phyloP scores from a whole-genome alignment of 2,113 vertebrate species.

The Nannobrachium achirus region DNA sequence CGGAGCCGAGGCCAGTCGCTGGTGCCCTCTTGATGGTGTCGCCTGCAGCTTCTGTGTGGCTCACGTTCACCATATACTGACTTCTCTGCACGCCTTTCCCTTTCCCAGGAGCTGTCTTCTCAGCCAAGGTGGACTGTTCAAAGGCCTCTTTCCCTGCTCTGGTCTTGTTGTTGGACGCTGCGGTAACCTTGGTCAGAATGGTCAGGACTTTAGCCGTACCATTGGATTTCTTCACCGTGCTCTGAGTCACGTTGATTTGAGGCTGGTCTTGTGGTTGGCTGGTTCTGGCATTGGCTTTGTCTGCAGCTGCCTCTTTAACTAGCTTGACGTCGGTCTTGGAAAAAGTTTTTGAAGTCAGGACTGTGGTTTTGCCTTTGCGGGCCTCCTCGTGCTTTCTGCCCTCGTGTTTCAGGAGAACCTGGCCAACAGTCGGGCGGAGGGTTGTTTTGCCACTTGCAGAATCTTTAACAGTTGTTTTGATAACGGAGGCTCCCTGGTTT shows the following conservation, averaged over 20 bases:
- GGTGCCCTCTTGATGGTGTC: slow-evolving; percentile 39
- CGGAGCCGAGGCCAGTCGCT: slow-evolving; percentile 61
- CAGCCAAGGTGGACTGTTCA: slow-evolving; percentile 50
- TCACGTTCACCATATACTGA: slow-evolving; percentile 50
- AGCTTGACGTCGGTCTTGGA: slow-evolving; percentile 48
- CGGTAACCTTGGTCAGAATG: slow-evolving; percentile 39
- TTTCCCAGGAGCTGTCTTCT: slow-evolving; percentile 48
- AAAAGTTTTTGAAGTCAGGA: slow-evolving; percentile 37
- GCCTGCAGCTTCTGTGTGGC: slow-evolving; percentile 22
- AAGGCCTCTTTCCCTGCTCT: slow-evolving; percentile 42
- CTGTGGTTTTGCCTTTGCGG: slow-evolving; percentile 58
- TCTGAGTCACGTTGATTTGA: slow-evolving; percentile 59
- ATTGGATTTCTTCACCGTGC: slow-evolving; percentile 48
- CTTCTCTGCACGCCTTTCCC: slow-evolving; percentile 42
- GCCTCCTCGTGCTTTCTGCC: slow-evolving; percentile 55
- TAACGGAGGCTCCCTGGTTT: slow-evolving; percentile 40
- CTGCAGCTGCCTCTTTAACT: slow-evolving; percentile 39
- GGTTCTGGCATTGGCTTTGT: slow-evolving; percentile 45
- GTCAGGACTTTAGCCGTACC: slow-evolving; percentile 49
- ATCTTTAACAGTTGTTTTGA: slow-evolving; percentile 54
- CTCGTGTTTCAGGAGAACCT: slow-evolving; percentile 53
- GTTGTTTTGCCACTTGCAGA: slow-evolving; percentile 38
- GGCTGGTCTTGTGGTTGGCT: slow-evolving; percentile 71
- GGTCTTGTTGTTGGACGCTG: slow-evolving; percentile 46
- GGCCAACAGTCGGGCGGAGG: slow-evolving; percentile 45